These are phyloP conservation scores for Leuciscus idus DNA, from an alignment of 2,113 vertebrate genomes.

Conservation along the genomic window DNA sequence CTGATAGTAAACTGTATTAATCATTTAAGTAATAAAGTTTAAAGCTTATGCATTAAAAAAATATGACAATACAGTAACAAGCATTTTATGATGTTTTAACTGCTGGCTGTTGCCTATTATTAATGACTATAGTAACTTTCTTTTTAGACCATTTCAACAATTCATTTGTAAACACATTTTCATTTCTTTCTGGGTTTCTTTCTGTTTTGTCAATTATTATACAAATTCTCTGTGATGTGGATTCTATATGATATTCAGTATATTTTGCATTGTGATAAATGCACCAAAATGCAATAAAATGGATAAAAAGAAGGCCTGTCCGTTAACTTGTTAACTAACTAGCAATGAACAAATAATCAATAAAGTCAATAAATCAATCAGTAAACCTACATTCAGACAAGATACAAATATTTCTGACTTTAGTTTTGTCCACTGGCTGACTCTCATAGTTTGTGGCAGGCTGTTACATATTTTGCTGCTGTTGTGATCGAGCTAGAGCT, in stretches of 20 bases:
- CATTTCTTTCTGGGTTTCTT: background rate
- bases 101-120: background rate
- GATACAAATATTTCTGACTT: too few species aligned
- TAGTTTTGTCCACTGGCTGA: too few species aligned
- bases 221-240: background rate
- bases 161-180: background rate
- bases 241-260: background rate
- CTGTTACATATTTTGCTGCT: too few species aligned
- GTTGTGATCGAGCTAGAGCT: too few species aligned
- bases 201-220: background rate
- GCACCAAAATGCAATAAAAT: background rate
- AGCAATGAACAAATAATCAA: too few species aligned
- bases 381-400: too few species aligned
- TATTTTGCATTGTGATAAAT: background rate
- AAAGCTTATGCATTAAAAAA: background rate
- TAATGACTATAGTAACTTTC: background rate
- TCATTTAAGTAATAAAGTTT: background rate
- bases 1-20: background rate
- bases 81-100: background rate
- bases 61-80: background rate
- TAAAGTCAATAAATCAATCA: too few species aligned
- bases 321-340: background rate
- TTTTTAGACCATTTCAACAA: background rate
- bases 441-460: too few species aligned
- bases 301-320: background rate